Evolutionary conservation across 2,888 invertebrate species (phyloP).

Genomic region (Marronus borbonicus): DNA sequence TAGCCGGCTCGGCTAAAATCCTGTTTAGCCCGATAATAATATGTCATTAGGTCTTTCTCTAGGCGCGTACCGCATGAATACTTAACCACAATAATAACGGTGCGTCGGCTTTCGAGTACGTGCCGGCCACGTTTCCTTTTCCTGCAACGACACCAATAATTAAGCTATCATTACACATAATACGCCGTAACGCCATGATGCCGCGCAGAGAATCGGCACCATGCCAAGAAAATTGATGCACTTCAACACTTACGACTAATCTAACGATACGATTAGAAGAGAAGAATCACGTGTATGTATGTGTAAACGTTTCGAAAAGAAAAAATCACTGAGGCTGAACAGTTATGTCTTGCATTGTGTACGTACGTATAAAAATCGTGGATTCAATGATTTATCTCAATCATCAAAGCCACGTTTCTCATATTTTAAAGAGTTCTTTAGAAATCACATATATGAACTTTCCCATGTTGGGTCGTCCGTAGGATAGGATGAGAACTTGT

Average conservation of each 20-base stretch:
- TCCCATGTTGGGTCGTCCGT: too few relatives aligned
- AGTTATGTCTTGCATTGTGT: slow-evolving; percentile 5
- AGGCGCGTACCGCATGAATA: slow-evolving; percentile 37
- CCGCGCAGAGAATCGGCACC: slow-evolving; percentile 14
- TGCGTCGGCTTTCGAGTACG: slow-evolving; percentile 27
- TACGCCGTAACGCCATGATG: slow-evolving; percentile 7
- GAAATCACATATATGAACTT: too few relatives aligned
- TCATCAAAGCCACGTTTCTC: too few relatives aligned
- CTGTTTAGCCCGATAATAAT: slow-evolving; percentile 16
- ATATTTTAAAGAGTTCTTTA: too few relatives aligned
- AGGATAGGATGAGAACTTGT: too few relatives aligned
- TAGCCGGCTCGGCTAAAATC: slow-evolving; percentile 16
- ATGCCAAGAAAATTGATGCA: slow-evolving; percentile 36
- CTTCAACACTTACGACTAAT: slow-evolving; percentile 38
- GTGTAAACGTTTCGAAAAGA: slow-evolving; percentile 8
- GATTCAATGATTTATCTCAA: too few relatives aligned
- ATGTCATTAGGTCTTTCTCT: slow-evolving; percentile 34
- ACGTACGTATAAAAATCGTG: not conserved
- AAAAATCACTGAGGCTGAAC: not conserved
- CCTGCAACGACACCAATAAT: slow-evolving; percentile 37
- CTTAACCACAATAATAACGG: slow-evolving; percentile 40
- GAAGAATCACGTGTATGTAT: not conserved
- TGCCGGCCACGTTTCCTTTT: slow-evolving; percentile 41
- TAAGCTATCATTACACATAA: slow-evolving; percentile 45
- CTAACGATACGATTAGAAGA: slow-evolving; percentile 3